Evolutionary conservation across 2,797 vertebrate genomes (phyloP).

Genomic region (Garrulus glandarius): DNA sequence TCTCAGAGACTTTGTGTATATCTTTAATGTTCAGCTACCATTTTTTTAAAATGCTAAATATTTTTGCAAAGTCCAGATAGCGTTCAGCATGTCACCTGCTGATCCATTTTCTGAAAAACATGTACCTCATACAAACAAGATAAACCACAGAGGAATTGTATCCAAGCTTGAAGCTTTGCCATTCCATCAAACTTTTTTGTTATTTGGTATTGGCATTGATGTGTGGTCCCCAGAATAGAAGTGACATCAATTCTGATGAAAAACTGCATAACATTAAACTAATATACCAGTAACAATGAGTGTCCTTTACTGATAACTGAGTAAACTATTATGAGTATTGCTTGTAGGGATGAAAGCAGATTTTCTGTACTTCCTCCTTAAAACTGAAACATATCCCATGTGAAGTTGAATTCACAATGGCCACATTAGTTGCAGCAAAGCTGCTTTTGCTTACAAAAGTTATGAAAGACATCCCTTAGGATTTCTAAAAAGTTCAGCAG

Average conservation of each 20-base stretch:
- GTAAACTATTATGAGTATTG: background rate
- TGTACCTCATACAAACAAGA: background rate
- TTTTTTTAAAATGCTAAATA: background rate
- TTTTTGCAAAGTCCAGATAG: background rate
- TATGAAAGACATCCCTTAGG: background rate
- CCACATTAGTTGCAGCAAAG: background rate
- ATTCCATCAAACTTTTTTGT: background rate
- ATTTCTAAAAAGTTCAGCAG: background rate
- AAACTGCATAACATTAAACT: background rate
- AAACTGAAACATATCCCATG: background rate
- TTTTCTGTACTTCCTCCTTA: background rate
- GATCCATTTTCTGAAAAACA: background rate
- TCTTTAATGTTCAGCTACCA: background rate
- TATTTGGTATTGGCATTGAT: background rate
- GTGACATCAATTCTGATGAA: background rate
- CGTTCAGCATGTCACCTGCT: background rate
- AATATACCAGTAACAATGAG: background rate
- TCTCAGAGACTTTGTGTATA: background rate
- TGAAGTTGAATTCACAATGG: background rate
- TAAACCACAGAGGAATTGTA: background rate
- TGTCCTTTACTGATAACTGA: background rate
- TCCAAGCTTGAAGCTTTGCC: background rate
- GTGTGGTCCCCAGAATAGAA: background rate
- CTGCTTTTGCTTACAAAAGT: background rate
- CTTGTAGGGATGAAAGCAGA: background rate